phyloP scores from a whole-genome alignment of 2,113 vertebrate species.

The Mellivora capensis region DNA sequence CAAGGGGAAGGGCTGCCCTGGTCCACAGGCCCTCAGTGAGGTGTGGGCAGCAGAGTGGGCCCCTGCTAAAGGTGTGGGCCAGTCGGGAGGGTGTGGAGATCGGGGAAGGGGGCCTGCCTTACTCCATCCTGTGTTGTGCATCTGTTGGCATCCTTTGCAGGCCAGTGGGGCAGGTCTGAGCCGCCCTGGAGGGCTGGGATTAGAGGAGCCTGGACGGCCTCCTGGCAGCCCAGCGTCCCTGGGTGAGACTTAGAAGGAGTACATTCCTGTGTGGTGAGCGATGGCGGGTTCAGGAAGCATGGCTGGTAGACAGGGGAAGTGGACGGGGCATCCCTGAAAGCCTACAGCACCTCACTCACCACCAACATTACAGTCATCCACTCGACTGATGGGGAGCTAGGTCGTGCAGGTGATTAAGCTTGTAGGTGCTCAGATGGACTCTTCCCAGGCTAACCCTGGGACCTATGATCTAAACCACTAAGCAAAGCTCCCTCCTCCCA shows the following conservation, averaged over 20 bases:
- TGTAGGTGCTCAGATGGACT: fast-evolving
- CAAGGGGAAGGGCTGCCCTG: neutral
- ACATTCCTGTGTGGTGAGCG: neutral
- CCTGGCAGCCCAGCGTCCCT: neutral
- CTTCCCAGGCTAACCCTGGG: neutral
- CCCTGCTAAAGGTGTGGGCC: fast-evolving
- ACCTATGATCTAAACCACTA: neutral
- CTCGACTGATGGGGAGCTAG: neutral
- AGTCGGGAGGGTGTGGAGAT: fast-evolving
- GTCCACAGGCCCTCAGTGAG: neutral
- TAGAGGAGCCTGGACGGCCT: neutral
- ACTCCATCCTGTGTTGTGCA: neutral
- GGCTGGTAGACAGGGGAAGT: neutral
- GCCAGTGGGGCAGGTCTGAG: neutral
- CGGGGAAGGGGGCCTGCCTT: neutral
- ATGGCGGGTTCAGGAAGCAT: fast-evolving
- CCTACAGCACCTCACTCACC: neutral
- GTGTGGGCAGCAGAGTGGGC: fast-evolving
- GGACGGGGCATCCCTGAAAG: neutral
- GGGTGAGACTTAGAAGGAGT: neutral
- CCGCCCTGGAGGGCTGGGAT: neutral
- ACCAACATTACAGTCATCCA: neutral
- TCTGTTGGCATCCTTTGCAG: neutral
- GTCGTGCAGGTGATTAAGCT: neutral
- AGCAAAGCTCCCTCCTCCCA: neutral